phyloP scores from a whole-genome alignment of 1,140 invertebrate species.

The Rhagoletis pomonella region DNA sequence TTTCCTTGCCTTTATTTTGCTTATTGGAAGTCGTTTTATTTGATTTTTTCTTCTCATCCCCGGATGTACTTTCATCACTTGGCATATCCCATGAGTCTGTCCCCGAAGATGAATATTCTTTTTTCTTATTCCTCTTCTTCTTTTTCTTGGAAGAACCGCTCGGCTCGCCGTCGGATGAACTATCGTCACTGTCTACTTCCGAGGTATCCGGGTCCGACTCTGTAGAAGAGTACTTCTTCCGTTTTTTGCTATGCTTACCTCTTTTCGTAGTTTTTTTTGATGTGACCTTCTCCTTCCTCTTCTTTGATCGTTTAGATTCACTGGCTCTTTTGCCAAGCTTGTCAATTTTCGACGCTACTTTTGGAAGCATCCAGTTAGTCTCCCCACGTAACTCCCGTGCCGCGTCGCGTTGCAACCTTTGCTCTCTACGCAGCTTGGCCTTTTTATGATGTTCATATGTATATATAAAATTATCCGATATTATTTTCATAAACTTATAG shows the following conservation, averaged over 20 bases:
- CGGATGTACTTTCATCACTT: slow-evolving; percentile 6
- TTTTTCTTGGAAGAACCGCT: slow-evolving; percentile 16
- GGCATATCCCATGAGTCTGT: slow-evolving; percentile 40
- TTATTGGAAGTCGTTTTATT: slow-evolving; percentile 62
- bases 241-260: slow-evolving; percentile 62
- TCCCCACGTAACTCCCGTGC: slow-evolving; percentile 71
- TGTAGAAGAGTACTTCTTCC: slow-evolving; percentile 57
- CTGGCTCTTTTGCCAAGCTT: slow-evolving; percentile 62
- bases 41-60: slow-evolving; percentile 53
- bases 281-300: slow-evolving; percentile 66
- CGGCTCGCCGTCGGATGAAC: slow-evolving; percentile 36
- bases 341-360: slow-evolving; percentile 62
- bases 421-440: slow-evolving; percentile 68
- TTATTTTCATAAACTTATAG: not conserved
- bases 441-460: slow-evolving; percentile 48
- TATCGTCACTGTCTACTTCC: slow-evolving; percentile 46
- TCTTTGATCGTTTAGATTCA: slow-evolving; percentile 60
- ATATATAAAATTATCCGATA: not conserved
- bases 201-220: slow-evolving; percentile 57
- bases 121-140: slow-evolving; percentile 34
- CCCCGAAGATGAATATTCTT: slow-evolving; percentile 28
- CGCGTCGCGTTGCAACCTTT: slow-evolving; percentile 65
- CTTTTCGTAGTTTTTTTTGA: slow-evolving; percentile 63
- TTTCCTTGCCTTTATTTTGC: slow-evolving; percentile 58
- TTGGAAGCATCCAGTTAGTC: slow-evolving; percentile 74